Conservation (phyloP, 2,113 vertebrate species). For the Ammodytes marinus region DNA sequence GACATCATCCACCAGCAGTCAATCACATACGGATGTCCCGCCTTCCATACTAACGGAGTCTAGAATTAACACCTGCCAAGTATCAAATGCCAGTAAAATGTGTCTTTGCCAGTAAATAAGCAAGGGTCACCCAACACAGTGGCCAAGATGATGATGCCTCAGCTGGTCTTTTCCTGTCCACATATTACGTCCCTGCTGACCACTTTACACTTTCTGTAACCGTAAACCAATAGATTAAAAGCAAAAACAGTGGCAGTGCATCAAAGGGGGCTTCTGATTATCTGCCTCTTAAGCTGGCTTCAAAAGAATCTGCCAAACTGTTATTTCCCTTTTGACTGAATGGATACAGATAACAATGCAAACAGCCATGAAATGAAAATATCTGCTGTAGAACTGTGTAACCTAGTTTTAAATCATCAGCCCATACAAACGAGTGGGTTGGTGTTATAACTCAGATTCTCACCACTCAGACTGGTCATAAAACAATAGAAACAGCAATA, state of each 20-base stretch:
- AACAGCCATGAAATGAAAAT: neutral
- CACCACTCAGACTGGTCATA: neutral
- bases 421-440: constrained; percentile 6
- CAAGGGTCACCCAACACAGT: constrained; percentile 58
- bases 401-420: constrained; percentile 38
- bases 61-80: constrained; percentile 72
- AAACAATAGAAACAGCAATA: constrained; percentile 17
- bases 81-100: constrained; percentile 63
- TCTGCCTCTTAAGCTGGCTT: neutral
- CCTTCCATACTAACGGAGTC: constrained; percentile 58
- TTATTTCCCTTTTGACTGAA: constrained; percentile 17
- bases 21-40: constrained; percentile 67
- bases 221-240: constrained; percentile 42
- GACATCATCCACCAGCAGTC: constrained; percentile 65
- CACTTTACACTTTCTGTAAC: constrained; percentile 21
- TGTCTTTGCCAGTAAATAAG: constrained; percentile 69
- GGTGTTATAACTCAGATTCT: constrained; percentile 4
- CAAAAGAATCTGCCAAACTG: constrained; percentile 5
- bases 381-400: neutral
- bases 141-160: constrained; percentile 64
- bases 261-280: constrained; percentile 31
- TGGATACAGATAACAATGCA: constrained; percentile 13
- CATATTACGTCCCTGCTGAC: constrained; percentile 52
- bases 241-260: constrained; percentile 39
- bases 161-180: constrained; percentile 62